Evolutionary conservation across 2,888 invertebrate species (phyloP).

Genomic region (Bhutanitis thaidina): DNA sequence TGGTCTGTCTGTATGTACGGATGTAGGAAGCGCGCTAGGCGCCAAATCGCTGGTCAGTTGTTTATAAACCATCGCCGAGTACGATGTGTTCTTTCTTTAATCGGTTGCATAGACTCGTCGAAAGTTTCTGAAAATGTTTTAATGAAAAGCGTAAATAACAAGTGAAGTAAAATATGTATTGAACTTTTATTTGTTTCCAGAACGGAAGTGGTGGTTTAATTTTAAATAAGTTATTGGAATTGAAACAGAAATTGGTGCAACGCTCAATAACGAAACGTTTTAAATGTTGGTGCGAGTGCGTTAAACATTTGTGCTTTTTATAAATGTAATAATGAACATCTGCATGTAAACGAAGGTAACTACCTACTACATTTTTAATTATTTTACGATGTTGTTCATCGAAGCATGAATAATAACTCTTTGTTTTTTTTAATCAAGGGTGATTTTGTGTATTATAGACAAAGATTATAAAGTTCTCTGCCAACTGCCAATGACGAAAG

Average conservation of each 20-base stretch:
- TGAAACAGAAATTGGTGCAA: conserved; percentile 5
- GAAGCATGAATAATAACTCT: no score
- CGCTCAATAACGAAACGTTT: neutral
- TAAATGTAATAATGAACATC: no score
- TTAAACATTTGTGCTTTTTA: no score
- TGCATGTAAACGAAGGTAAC: no score
- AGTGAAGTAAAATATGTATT: neutral
- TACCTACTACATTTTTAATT: no score
- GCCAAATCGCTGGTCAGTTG: conserved; percentile 37
- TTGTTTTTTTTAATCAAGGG: no score
- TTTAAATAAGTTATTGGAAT: neutral
- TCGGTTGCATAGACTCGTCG: conserved; percentile 20
- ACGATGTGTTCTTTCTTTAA: conserved; percentile 27
- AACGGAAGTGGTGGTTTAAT: neutral
- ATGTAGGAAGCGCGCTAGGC: conserved; percentile 45
- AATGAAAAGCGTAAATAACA: no score
- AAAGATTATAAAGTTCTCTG: no score
- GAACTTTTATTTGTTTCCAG: neutral
- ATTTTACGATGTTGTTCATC: no score
- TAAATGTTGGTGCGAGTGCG: neutral
- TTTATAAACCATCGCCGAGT: conserved; percentile 37
- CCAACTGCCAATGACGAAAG: no score
- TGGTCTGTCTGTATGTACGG: conserved; percentile 40
- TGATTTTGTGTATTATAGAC: no score
- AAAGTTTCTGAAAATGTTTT: neutral